These are phyloP conservation scores for Trissolcus japonicus DNA, from an alignment of 2,888 invertebrate genomes.

Conservation along the genomic window DNA sequence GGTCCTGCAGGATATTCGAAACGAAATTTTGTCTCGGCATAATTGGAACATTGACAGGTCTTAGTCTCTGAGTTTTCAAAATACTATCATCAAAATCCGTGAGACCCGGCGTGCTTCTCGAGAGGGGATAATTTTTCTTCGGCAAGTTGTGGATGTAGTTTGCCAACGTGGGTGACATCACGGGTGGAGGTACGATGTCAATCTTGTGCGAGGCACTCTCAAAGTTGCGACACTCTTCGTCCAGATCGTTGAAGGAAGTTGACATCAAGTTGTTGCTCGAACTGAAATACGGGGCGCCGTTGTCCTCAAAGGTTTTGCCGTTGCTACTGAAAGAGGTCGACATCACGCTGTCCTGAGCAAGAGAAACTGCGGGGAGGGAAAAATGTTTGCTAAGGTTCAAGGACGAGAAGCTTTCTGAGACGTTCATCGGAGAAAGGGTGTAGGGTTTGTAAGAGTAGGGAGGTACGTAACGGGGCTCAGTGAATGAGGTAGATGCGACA, in stretches of 20 bases:
- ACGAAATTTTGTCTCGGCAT: constrained; percentile 69
- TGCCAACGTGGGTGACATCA: constrained; percentile 68
- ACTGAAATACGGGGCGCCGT: constrained; percentile 57
- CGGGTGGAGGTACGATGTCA: constrained; percentile 68
- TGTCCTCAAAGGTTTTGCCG: constrained; percentile 24
- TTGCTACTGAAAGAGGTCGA: constrained; percentile 64
- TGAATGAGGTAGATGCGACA: constrained; percentile 69
- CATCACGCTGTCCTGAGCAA: constrained; percentile 63
- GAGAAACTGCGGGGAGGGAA: constrained; percentile 29
- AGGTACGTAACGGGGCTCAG: constrained; percentile 48
- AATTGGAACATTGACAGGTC: constrained; percentile 55
- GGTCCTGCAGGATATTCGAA: constrained; percentile 69
- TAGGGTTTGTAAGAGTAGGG: constrained; percentile 45
- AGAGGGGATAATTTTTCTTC: constrained; percentile 67
- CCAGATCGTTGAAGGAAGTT: constrained; percentile 65
- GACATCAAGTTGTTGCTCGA: constrained; percentile 66
- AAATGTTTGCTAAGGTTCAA: constrained; percentile 35
- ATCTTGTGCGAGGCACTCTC: constrained; percentile 59
- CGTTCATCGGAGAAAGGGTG: constrained; percentile 33
- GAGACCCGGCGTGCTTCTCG: constrained; percentile 67
- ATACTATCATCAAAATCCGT: constrained; percentile 66
- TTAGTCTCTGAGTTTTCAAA: constrained; percentile 59
- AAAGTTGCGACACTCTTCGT: constrained; percentile 53
- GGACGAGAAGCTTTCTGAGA: constrained; percentile 24
- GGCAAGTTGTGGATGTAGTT: constrained; percentile 72